Evolutionary conservation across 1,140 invertebrate genomes (phyloP), one percentile per base, ranked within the genome.

Genomic region (Zelostemma sp.): DNA sequence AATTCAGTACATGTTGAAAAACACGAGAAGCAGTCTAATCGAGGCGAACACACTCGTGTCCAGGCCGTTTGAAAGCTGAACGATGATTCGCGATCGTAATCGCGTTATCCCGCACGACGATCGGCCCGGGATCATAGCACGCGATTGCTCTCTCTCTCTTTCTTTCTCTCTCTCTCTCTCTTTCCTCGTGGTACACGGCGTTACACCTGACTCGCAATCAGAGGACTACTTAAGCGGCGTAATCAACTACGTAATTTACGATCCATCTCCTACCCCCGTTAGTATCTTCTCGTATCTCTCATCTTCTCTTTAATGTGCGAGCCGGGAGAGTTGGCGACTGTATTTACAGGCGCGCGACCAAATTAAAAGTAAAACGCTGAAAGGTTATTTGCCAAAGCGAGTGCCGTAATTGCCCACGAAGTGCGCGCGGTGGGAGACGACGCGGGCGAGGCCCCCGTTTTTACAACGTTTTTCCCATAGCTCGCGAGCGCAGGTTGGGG

Each of bases 341-440:
- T 38, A 50, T 57, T 50, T 49, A 48, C 54, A 54, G 47, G 38
- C 54, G 2, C 16, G 21, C 12, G 43, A 46, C 43, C 49, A 59
- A 56, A 68, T 51, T 53, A 61, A 69, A 64, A 64, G 25, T 69
- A 45, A 33, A 60, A 61, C 53, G 47, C 53, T 62, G 58, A 70
- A 61, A 65, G 48, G 33, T 70, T 65, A 57, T 60, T 69, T 64
- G 50, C 43, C 54, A 47, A 53, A 48, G 19, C 6, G 19, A 25
- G 19, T 14, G 46, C 11, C 21, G 46, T 48, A 48, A 48, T 48
- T 25, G 11, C 18, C 3, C 8, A 46, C 43, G 43, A 16, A 19
- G 6, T 15, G 21, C 12, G 43, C 43, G 16, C 17, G 35, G 35
- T 12, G 35, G 2, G 11, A 38, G 9, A 1, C 11, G 3, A 38